These are phyloP conservation scores for Enhydra lutris DNA, from an alignment of 2,113 vertebrate species.

Conservation along the genomic window DNA sequence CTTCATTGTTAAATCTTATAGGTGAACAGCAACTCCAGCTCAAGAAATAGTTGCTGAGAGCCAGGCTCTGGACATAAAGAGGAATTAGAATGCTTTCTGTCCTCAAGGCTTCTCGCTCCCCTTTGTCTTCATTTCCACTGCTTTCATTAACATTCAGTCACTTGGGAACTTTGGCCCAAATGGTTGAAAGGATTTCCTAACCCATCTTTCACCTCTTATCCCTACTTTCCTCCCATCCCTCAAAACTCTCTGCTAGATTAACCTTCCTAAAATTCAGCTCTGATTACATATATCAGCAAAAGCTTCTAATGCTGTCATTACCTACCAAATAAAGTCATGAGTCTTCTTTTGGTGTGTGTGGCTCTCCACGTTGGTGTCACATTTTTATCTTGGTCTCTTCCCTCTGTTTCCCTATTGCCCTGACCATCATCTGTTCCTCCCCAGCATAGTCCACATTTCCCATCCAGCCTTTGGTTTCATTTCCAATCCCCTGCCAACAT, in stretches of 20 bases:
- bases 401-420: not conserved
- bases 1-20: not conserved
- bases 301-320: not conserved
- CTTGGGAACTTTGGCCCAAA: not conserved
- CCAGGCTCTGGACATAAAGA: not conserved
- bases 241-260: not conserved
- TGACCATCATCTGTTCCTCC: not conserved
- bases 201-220: not conserved
- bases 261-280: not conserved
- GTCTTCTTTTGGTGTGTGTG: not conserved
- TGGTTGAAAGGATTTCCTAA: not conserved
- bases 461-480: not conserved
- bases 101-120: not conserved
- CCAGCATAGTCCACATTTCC: not conserved
- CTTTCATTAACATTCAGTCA: not conserved
- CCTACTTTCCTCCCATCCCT: not conserved
- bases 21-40: not conserved
- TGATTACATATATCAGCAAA: not conserved
- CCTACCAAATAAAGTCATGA: not conserved
- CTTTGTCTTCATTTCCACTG: not conserved
- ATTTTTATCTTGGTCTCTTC: not conserved
- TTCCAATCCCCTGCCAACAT: not conserved
- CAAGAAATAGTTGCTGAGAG: not conserved
- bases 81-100: not conserved
- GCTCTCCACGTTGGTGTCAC: not conserved